Evolutionary conservation across 2,888 invertebrate genomes (phyloP).

Genomic region (Patella depressa): DNA sequence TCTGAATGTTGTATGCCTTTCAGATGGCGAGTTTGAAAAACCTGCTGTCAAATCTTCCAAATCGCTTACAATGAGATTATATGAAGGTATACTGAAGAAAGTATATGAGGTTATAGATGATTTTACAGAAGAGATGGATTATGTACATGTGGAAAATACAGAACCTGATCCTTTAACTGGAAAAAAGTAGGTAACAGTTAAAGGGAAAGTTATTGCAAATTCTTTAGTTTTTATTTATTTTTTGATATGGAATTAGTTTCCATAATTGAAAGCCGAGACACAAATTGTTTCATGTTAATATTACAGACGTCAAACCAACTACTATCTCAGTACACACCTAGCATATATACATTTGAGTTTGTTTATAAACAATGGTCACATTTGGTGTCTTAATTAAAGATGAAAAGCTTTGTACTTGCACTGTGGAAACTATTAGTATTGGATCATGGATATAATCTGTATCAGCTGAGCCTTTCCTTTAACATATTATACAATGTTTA

Average conservation of each 20-base stretch:
- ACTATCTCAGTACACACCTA: no score
- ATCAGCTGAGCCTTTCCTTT: no score
- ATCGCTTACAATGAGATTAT: slow-evolving; percentile 41
- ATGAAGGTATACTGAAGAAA: slow-evolving; percentile 19
- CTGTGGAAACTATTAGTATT: no score
- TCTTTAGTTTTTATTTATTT: slow-evolving; percentile 5
- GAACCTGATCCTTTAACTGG: slow-evolving; percentile 64
- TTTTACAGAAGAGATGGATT: slow-evolving; percentile 56
- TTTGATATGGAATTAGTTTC: not conserved
- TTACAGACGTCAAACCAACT: no score
- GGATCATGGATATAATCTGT: no score
- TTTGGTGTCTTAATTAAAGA: no score
- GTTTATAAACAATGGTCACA: no score
- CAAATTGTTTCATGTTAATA: no score
- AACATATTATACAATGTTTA: no score
- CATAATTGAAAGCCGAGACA: no score
- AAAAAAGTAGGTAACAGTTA: slow-evolving; percentile 52
- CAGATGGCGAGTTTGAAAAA: slow-evolving; percentile 14
- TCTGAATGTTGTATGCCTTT: slow-evolving; percentile 15
- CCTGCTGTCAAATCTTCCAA: slow-evolving; percentile 8
- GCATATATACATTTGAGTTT: no score
- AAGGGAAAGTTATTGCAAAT: not conserved
- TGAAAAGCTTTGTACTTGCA: no score
- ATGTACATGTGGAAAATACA: slow-evolving; percentile 47
- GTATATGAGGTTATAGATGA: slow-evolving; percentile 62